Evolutionary conservation across 2,797 vertebrate genomes (phyloP), one percentile per base, ranked within the genome.

Genomic region (Ptychobarbus kaznakovi): DNA sequence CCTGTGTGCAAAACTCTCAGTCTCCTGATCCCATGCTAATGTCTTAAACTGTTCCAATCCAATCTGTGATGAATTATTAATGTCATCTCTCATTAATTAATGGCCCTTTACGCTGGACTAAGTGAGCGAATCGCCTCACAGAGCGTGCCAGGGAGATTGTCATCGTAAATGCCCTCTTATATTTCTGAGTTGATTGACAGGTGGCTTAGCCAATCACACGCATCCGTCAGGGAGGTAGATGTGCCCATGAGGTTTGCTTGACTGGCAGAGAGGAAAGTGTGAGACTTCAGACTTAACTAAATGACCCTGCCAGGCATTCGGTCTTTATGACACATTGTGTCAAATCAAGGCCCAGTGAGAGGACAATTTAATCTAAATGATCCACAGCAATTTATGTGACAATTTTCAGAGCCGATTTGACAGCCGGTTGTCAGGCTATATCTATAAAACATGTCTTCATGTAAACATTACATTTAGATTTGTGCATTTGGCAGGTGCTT

Each of bases 31-130:
- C 77, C 86, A 40, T 73, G 82, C 68, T 87, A 84, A 88, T 70
- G 72, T 76, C 49, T 93, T 91, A 90, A 91, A 92, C 90, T 89
- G 84, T 61, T 51, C 61, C 76, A 80, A 89, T 90, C 86, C 87
- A 84, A 91, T 91, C 91, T 83, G 87, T 89, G 89, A 87, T 93
- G 86, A 91, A 93, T 93, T 92, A 91, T 93, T 92, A 86, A 93
- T 83, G 61, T 63, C 84, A 72, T 56, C 51, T 7, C 80, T 83
- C 69, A 68, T 87, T 90, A 81, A 88, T 89, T 88, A 86, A 72
- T 25, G 68, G 13, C 74, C 46, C 35, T 80, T 68, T 79, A 51
- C 46, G 25, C 51, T 73, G 79, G 84, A 82, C 63, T 80, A 82
- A 82, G 58, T 44, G 42, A 51, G 58, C 18, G 22, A 86, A 63